Base-by-base conservation (phyloP, 2,113 vertebrate genomes). In the Corythornis madagascariensis region DNA sequence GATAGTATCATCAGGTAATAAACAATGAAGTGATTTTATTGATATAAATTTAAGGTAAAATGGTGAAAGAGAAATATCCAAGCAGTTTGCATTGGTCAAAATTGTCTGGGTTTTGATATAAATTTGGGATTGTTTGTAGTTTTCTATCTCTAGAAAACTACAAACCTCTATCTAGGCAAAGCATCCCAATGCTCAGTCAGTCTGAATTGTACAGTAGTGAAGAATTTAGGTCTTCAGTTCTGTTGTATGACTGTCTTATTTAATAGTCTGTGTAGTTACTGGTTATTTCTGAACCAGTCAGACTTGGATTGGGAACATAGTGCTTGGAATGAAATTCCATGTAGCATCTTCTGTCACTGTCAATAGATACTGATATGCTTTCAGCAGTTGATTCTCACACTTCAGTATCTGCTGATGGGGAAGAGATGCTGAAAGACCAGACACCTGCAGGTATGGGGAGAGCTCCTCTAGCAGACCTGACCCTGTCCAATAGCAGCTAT, bases 1-100 rank as follows among this genome's bases (percentile, higher is more conserved):
- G 98, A 99, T 82, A 98, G 98, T 89, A 98, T 99, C 90, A 98
- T 99, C 87, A 98, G 98, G 98, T 99, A 88, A 79, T 94, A 80
- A 57, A 17, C 38, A 45, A 1, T 35, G 26, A 71, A 78, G 45
- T 3, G 0, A 53, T 65, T 86, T 56, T 45, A 60, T 38, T 74
- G n/a, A 9, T 56, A 4, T 0, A 66, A 60, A 7, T 52, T 81
- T 71, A 59, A 89, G 40, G 43, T 63, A 24, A 70, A 18, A 50
- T 67, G 29, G n/a, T 47, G 33, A 57, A 91, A 81, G 53, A 13
- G 71, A 80, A 61, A 72, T 70, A 63, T 13, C n/a, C 25, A 40
- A 69, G 72, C 25, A 76, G 9, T 57, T 70, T 82, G 11, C 25
- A 20, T 33, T 69, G 7, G 22, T 78, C 24, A 74, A 26, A 76